phyloP scores from a whole-genome alignment of 2,797 vertebrate species.

The Pitangus sulphuratus region DNA sequence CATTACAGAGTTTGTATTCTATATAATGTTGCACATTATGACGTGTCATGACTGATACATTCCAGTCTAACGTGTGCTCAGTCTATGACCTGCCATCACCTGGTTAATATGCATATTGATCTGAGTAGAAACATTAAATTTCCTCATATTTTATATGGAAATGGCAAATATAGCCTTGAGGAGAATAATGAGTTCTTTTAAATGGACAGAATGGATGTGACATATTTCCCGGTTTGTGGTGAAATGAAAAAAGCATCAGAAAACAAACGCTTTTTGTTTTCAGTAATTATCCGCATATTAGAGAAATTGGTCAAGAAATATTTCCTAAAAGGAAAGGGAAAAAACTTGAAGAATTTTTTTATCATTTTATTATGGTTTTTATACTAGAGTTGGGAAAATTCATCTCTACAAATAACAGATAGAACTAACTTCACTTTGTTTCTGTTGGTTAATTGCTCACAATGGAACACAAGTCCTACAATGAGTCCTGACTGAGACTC shows the following conservation, averaged over 20 bases:
- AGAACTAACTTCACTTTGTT: not conserved
- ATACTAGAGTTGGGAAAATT: not conserved
- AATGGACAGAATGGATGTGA: not conserved
- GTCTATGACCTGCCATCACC: not conserved
- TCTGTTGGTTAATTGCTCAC: not conserved
- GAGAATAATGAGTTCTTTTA: not conserved
- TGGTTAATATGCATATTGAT: not conserved
- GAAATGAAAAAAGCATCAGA: not conserved
- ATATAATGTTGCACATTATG: not conserved
- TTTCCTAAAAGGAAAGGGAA: not conserved
- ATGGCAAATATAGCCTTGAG: not conserved
- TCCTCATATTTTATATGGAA: not conserved
- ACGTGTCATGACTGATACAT: not conserved
- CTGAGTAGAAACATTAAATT: not conserved
- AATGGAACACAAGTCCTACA: not conserved
- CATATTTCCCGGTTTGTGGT: not conserved
- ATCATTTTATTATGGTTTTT: not conserved
- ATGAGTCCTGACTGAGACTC: not conserved
- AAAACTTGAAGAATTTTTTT: not conserved
- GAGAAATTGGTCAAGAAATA: not conserved
- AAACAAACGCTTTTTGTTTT: not conserved
- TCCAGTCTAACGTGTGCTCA: not conserved
- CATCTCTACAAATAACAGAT: not conserved
- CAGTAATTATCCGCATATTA: not conserved
- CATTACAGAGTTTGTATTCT: not conserved